phyloP scores from a whole-genome alignment of 2,113 vertebrate species.

The Alouatta palliata region DNA sequence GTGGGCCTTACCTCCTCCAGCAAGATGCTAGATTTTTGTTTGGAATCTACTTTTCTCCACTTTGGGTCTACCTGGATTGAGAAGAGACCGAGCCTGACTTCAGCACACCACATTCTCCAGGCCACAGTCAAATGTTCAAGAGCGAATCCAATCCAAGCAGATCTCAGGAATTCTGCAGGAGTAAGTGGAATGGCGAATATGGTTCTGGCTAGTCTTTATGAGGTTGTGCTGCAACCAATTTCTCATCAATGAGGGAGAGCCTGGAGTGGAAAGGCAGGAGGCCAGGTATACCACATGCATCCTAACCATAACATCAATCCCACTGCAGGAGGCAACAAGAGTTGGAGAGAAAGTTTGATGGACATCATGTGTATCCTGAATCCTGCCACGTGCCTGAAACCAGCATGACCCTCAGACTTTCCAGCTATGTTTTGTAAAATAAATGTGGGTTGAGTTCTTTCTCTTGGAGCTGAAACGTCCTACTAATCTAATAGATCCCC shows the following conservation, averaged over 20 bases:
- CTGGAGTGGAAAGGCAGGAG: fast-evolving
- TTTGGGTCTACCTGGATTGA: too few relatives aligned
- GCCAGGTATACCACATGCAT: fast-evolving
- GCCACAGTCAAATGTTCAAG: too few relatives aligned
- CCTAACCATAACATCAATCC: fast-evolving
- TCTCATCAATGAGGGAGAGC: background rate
- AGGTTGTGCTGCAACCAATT: too few relatives aligned
- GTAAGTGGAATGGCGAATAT: background rate
- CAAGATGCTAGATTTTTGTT: background rate
- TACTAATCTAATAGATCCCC: too few relatives aligned
- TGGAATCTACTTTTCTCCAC: background rate
- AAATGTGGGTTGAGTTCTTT: background rate
- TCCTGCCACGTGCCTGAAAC: background rate
- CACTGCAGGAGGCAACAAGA: background rate
- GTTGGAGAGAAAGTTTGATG: background rate
- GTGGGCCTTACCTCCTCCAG: background rate
- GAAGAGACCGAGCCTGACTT: background rate
- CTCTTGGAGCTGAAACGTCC: background rate
- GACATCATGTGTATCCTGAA: fast-evolving
- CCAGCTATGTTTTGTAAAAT: background rate
- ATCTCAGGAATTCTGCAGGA: background rate
- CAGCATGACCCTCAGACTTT: background rate
- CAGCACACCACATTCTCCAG: background rate
- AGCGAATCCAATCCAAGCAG: background rate
- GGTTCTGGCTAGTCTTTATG: too few relatives aligned